These are phyloP conservation scores for Apogon talboti DNA, from an alignment of 2,797 vertebrate species.

Conservation along the genomic window DNA sequence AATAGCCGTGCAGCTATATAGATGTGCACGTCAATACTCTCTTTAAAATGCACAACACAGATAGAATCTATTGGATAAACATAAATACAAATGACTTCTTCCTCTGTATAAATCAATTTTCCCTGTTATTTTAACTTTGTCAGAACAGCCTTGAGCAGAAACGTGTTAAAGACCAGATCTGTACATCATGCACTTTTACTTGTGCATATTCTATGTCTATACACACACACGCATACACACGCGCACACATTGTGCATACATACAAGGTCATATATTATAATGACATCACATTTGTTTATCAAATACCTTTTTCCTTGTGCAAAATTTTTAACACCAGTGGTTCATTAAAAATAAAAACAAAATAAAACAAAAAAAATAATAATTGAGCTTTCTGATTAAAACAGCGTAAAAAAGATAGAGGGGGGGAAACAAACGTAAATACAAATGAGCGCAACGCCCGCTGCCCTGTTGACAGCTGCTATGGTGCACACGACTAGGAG, in stretches of 20 bases:
- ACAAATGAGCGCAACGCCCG: slow-evolving; percentile 13
- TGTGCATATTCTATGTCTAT: slow-evolving; percentile 45
- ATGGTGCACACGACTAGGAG: slow-evolving; percentile 53
- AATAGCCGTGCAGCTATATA: background rate
- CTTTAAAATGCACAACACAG: slow-evolving; percentile 3
- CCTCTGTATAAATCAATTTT: slow-evolving; percentile 41
- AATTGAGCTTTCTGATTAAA: slow-evolving; percentile 57
- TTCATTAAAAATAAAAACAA: slow-evolving; percentile 87
- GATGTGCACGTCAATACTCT: slow-evolving; percentile 6
- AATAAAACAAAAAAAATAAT: slow-evolving; percentile 63
- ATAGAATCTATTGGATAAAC: slow-evolving; percentile 5
- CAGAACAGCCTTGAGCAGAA: slow-evolving; percentile 14
- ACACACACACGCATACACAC: slow-evolving; percentile 21
- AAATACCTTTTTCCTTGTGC: slow-evolving; percentile 89
- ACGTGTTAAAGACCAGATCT: slow-evolving; percentile 54
- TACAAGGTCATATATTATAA: slow-evolving; percentile 68
- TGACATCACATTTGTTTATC: slow-evolving; percentile 76
- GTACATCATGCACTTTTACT: slow-evolving; percentile 56
- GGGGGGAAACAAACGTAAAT: slow-evolving; percentile 18
- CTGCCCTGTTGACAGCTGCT: slow-evolving; percentile 33
- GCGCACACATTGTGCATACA: slow-evolving; percentile 53
- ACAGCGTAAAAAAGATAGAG: slow-evolving; percentile 52
- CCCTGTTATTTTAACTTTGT: slow-evolving; percentile 3
- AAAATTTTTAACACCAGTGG: slow-evolving; percentile 94
- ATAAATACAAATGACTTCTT: slow-evolving; percentile 9